Percentiles rank a stretch among this genome's conserved stretches.
These are phyloP conservation scores for Thecocarcelia acutangulata DNA, from an alignment of 2,888 invertebrate species.

Conservation along the genomic window DNA sequence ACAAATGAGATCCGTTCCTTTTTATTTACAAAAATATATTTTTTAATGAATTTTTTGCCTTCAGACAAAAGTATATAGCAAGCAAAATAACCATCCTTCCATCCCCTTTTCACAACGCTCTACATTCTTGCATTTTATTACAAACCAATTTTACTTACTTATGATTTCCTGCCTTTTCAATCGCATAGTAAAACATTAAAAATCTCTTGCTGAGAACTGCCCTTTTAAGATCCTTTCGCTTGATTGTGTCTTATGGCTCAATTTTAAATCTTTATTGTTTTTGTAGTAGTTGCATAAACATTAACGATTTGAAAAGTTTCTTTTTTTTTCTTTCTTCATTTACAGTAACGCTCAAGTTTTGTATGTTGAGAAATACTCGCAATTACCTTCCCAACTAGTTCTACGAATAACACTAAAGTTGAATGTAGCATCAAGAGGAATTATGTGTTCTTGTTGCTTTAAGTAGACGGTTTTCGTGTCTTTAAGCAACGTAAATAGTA, in stretches of 20 bases:
- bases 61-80: no score
- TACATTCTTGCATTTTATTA: no score
- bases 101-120: no score
- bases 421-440: constrained; percentile 24
- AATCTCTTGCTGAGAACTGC: constrained; percentile 21
- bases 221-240: neutral
- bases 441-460: constrained; percentile 27
- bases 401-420: neutral
- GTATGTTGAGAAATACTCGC: constrained; percentile 14
- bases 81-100: no score
- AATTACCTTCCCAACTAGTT: constrained; percentile 38
- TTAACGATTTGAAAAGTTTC: constrained; percentile 27
- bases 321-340: neutral
- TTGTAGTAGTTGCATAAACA: constrained; percentile 26
- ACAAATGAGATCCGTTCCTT: no score
- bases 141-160: constrained; percentile 5
- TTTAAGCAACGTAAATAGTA: constrained; percentile 16
- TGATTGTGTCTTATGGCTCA: neutral
- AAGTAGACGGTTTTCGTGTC: constrained; percentile 15
- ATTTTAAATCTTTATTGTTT: constrained; percentile 5
- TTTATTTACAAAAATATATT: no score
- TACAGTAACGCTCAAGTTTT: constrained; percentile 18
- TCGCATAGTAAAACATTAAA: constrained; percentile 17
- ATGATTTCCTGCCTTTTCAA: neutral
- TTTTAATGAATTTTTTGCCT: no score